Evolutionary conservation across 1,140 invertebrate species (phyloP), one percentile per base, ranked within the genome.

Genomic region (Callitettix versicolor): DNA sequence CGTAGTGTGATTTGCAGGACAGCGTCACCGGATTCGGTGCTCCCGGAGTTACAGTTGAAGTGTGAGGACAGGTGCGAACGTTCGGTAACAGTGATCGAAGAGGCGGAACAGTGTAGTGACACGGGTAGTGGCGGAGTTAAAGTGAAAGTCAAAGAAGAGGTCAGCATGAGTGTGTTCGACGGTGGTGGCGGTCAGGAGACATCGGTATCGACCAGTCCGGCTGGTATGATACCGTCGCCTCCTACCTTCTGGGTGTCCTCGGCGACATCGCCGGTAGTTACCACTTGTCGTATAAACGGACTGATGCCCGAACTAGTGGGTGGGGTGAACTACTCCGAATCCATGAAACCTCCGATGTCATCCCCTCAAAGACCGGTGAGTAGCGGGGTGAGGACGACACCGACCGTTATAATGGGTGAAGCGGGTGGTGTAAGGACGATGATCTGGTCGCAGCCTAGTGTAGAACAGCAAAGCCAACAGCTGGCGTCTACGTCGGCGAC

Each of bases 351-450:
- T 64, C 68, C 79, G 21, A 73, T 73, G 58, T 74, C 61, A 73
- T 76, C 56, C 70, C 75, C 40, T 73, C 79, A 59, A 75, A 77
- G 56, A 76, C 74, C 47, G 34, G 53, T 53, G 0, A 36, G 73
- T 79, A 52, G 26, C 18, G 52, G 52, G 14, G 40, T 56, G 17
- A 30, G 58, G 17, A 41, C 58, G 11, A 84, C 87, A n/a, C 88
- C 88, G 5, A 87, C 86, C 9, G 88, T 90, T 54, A 87, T 90
- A 55, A 91, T 91, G 87, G 88, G 88, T 22, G 89, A 92, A 68
- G 87, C 87, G 3, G 90, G 89, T 33, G 89, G 89, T 12, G 88
- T 92, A 0, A 74, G 88, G 47, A 92, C 90, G 34, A 92, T 92
- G 89, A 85, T 92, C 56, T 94, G 90, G 90, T 86, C 85, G 22